Evolutionary conservation across 1,140 invertebrate species (phyloP), one percentile per base, ranked within the genome.

Genomic region (Cecropterus lyciades): DNA sequence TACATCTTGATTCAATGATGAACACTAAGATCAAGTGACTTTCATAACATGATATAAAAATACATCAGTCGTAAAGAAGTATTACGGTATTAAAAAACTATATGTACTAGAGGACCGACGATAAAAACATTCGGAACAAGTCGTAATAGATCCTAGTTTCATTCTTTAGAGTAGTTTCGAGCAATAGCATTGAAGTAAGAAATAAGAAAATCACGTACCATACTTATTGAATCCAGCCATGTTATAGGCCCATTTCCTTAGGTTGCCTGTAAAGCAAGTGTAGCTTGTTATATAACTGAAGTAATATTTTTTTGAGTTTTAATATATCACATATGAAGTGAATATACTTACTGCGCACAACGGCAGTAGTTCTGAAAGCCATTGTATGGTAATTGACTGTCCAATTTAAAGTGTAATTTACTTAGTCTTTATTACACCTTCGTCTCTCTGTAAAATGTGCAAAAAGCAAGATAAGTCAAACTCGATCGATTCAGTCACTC

Each of bases 191-290:
- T n/a, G n/a, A n/a, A n/a, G n/a, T 9, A 33, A 33, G 30, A 33
- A 37, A 66, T 55, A 45, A 48, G 37, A 73, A 27, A 46, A 33
- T 52, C 46, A 79, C 90, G 85, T 93, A 96, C 95, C 95, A 73
- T 95, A 95, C 92, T 96, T 94, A 79, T 96, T 96, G 82, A 96
- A 96, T 84, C 95, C 95, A 59, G 95, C 92, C 27, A 93, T 55
- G 73, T 95, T 95, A 81, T 96, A 97, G 7, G 93, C 93, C 94
- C 94, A 96, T 85, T 93, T 93, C 75, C 93, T 93, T 33, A 96
- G 73, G 62, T 84, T 92, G 67, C 82, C 94, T 95, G 84, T 77
- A 94, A 94, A 80, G 75, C 70, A 75, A 73, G 71, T 57, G 63
- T 75, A 67, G 14, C 16, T 16, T 17, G 69, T 88, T 88, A 90